Percentiles rank a stretch among this genome's conserved stretches.
These are phyloP conservation scores for Galaxias olidus DNA, from an alignment of 2,797 vertebrate genomes.

Conservation along the genomic window DNA sequence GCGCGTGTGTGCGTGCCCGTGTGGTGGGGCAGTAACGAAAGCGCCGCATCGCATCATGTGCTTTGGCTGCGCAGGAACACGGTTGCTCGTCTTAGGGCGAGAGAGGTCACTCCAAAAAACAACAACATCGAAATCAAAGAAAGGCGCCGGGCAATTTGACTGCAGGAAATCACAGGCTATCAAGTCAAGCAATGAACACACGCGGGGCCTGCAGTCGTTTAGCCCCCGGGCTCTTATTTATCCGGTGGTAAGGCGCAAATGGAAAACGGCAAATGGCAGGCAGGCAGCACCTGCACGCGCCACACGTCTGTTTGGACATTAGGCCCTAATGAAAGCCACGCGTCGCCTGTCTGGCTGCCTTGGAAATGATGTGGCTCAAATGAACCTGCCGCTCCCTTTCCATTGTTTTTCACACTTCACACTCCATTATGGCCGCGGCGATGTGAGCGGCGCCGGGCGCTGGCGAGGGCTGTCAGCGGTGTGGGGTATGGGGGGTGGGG, in stretches of 20 bases:
- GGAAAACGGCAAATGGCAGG: constrained; percentile 58
- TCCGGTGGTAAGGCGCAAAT: constrained; percentile 61
- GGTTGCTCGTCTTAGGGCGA: constrained; percentile 44
- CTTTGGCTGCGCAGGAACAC: constrained; percentile 28
- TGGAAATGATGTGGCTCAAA: constrained; percentile 74
- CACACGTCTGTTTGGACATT: constrained; percentile 71
- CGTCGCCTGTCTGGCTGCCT: constrained; percentile 67
- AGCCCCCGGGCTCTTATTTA: constrained; percentile 56
- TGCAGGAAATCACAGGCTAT: constrained; percentile 47
- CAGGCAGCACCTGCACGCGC: constrained; percentile 34
- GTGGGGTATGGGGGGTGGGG: constrained; percentile 19
- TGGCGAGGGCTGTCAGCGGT: constrained; percentile 31
- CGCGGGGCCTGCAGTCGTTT: constrained; percentile 28
- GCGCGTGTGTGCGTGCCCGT: too few relatives aligned
- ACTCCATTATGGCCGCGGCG: constrained; percentile 74
- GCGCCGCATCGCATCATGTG: constrained; percentile 39
- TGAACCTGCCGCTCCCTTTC: constrained; percentile 74
- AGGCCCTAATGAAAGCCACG: constrained; percentile 74
- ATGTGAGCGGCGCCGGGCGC: constrained; percentile 59
- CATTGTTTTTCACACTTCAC: constrained; percentile 77
- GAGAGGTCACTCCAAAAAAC: constrained; percentile 46
- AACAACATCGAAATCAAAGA: constrained; percentile 12
- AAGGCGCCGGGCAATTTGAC: constrained; percentile 37
- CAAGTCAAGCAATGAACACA: constrained; percentile 47
- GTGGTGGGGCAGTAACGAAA: too few relatives aligned